A percentile compares a stretch with the other conserved stretches of the same genome.
These are phyloP conservation scores for Thalassophryne amazonica DNA, from an alignment of 2,797 vertebrate genomes.

Conservation along the genomic window DNA sequence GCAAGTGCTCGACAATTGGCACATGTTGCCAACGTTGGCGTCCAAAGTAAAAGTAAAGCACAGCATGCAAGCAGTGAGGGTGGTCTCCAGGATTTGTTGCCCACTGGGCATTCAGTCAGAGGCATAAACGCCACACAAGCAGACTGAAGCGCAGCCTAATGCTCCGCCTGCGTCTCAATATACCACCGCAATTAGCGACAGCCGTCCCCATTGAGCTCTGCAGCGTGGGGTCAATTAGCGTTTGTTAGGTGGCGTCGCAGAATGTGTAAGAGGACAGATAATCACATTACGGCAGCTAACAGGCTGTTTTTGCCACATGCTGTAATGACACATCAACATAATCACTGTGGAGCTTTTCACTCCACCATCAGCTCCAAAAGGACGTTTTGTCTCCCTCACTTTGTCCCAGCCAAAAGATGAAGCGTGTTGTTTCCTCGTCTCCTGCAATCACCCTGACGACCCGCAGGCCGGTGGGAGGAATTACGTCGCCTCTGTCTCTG, in stretches of 20 bases:
- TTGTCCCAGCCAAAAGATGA: not conserved
- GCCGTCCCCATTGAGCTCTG: slow-evolving; percentile 39
- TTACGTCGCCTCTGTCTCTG: not conserved
- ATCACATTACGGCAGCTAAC: slow-evolving; percentile 41
- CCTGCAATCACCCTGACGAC: not conserved
- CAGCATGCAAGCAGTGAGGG: too few relatives aligned
- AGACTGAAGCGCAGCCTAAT: slow-evolving; percentile 40
- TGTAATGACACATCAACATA: slow-evolving; percentile 26
- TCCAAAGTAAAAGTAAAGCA: too few relatives aligned
- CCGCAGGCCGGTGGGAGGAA: not conserved
- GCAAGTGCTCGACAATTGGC: too few relatives aligned
- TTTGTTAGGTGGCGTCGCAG: slow-evolving; percentile 19
- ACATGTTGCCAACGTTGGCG: too few relatives aligned
- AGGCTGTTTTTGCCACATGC: slow-evolving; percentile 5
- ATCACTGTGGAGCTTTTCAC: slow-evolving; percentile 4
- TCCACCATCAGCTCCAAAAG: not conserved
- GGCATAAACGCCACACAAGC: too few relatives aligned
- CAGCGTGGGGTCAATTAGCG: slow-evolving; percentile 44
- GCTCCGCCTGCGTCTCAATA: slow-evolving; percentile 37
- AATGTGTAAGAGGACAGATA: slow-evolving; percentile 38
- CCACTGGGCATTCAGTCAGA: too few relatives aligned
- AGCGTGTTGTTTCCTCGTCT: not conserved
- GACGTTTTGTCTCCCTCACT: not conserved
- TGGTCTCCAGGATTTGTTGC: too few relatives aligned
- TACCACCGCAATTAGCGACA: slow-evolving; percentile 51